phyloP scores from a whole-genome alignment of 2,797 vertebrate species.

The Sarcophilus harrisii region DNA sequence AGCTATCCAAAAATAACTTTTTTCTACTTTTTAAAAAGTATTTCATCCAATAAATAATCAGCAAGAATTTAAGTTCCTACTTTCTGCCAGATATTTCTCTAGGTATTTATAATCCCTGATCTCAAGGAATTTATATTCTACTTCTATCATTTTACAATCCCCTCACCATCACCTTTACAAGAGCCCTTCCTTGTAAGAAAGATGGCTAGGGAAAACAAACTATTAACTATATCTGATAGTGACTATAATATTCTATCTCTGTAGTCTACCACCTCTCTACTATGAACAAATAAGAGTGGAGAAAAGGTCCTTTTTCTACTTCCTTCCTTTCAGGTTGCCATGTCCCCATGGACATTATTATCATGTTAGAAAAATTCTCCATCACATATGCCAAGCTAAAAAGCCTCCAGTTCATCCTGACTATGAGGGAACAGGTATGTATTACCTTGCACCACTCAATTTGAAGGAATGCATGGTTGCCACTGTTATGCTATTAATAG shows the following conservation, averaged over 20 bases:
- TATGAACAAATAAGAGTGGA: not conserved
- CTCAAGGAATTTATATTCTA: not conserved
- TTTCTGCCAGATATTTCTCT: not conserved
- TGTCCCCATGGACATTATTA: not conserved
- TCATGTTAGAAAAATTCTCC: not conserved
- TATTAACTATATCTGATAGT: not conserved
- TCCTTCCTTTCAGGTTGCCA: not conserved
- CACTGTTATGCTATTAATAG: not conserved
- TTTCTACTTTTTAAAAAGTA: not conserved
- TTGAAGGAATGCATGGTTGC: not conserved
- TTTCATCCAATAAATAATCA: not conserved
- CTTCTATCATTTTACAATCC: not conserved
- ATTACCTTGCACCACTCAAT: not conserved
- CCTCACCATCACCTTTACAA: not conserved
- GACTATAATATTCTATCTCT: not conserved
- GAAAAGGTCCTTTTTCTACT: not conserved
- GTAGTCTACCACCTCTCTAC: not conserved
- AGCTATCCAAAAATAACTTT: not conserved
- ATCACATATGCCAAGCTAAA: not conserved
- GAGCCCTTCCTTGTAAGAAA: not conserved
- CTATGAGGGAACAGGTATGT: not conserved
- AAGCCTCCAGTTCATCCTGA: not conserved
- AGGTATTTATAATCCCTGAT: not conserved
- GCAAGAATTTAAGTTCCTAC: not conserved
- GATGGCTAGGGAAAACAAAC: not conserved